Base-by-base conservation (phyloP, 2,797 vertebrate genomes). In the Geotria australis region DNA sequence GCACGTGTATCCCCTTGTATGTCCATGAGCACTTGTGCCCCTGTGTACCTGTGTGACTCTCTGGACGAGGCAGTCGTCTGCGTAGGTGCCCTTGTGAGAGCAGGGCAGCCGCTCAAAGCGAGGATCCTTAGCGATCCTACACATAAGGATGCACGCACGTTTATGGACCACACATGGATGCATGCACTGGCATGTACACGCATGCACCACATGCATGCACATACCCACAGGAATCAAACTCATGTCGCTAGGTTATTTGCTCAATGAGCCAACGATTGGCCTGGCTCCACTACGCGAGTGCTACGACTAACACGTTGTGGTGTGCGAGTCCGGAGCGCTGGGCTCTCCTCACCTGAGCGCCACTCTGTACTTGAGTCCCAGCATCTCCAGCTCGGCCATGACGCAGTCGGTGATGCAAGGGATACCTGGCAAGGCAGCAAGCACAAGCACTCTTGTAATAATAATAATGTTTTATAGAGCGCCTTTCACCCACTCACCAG, bases 341-440 rank as follows among this genome's bases (percentile, higher is more conserved):
- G 3, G 56, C 3, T 58, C 10, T 3, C n/a, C 48, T 12, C 66
- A 78, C 91, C 91, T 83, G 62, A 96, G 72, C 0, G 91, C 91
- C 6, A 98, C 86, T 71, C 89, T 77, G 65, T 79, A 98, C 61
- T 89, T 98, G 75, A 91, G 83, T 51, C 91, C 91, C 63, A 98
- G 65, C 68, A 95, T 98, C 68, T 98, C 91, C 9, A 98, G 82
- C 74, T 98, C 91, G 66, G 84, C 91, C 86, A 98, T 91, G 15
- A 96, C 91, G 59, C 89, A 98, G 68, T 98, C 89, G 57, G 91
- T 98, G 68, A 98, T 96, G 62, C 83, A 86, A 2, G 89, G 91
- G 64, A 96, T 80, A 70, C 91, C 89, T 98, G 64, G n/a, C 64
- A n/a, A 57, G 56, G 61, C 56, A 48, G 58, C 58, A 57, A 38